These are phyloP conservation scores for Apomyelois bistriatella DNA, from an alignment of 2,888 invertebrate species.

Conservation along the genomic window DNA sequence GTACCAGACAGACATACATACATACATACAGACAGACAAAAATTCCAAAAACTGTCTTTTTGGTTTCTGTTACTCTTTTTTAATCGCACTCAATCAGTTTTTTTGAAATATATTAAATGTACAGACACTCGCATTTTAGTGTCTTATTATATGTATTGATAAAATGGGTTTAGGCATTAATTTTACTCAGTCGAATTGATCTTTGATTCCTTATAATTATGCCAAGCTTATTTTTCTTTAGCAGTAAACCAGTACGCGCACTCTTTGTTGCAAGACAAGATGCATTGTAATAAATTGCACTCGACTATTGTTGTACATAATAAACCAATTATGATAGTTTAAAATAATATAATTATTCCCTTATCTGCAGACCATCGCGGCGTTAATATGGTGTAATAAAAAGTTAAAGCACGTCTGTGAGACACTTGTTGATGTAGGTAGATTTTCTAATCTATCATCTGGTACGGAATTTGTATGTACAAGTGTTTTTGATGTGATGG, in stretches of 20 bases:
- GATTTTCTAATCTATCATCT: background rate
- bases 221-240: background rate
- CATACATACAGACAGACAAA: too few relatives aligned
- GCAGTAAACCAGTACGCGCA: background rate
- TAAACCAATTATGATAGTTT: constrained; percentile 6
- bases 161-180: too few relatives aligned
- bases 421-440: background rate
- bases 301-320: constrained; percentile 10
- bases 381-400: constrained; percentile 6
- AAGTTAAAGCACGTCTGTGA: background rate
- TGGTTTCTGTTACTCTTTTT: too few relatives aligned
- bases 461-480: background rate
- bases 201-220: background rate
- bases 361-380: background rate
- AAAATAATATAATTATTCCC: constrained; percentile 1
- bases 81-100: too few relatives aligned
- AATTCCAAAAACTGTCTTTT: too few relatives aligned
- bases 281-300: constrained; percentile 1
- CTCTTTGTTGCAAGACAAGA: background rate
- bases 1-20: too few relatives aligned
- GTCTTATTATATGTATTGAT: too few relatives aligned
- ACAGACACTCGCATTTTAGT: too few relatives aligned
- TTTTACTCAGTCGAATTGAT: too few relatives aligned
- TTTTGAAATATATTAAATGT: too few relatives aligned
- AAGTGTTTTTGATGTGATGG: too few relatives aligned